Conservation (phyloP, 2,888 invertebrate species). For the Baccha elongata region DNA sequence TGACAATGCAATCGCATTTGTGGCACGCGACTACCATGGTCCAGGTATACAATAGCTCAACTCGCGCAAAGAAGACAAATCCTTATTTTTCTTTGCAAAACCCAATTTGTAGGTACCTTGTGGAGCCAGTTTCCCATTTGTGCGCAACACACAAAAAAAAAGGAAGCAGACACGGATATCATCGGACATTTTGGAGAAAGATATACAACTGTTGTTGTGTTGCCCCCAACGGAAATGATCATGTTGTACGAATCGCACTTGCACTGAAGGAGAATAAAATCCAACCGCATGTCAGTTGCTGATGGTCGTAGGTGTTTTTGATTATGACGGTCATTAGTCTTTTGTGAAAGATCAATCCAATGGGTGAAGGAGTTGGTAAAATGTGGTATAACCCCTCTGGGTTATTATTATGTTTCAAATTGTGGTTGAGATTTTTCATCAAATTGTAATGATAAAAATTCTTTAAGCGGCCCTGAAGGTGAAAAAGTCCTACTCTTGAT, state of each 20-base stretch:
- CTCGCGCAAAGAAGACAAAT: conserved; percentile 19
- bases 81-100: conserved; percentile 12
- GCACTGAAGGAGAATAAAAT: conserved; percentile 45
- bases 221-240: conserved; percentile 59
- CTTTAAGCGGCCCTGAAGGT: conserved; percentile 39
- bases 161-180: neutral
- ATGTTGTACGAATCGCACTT: neutral
- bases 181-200: conserved; percentile 30
- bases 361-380: conserved; percentile 9
- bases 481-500: conserved; percentile 23
- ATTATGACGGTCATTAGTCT: conserved; percentile 67
- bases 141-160: neutral
- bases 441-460: conserved; percentile 16
- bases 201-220: conserved; percentile 14
- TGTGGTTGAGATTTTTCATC: conserved; percentile 51
- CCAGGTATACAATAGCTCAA: conserved; percentile 18
- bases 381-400: conserved; percentile 29
- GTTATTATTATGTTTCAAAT: conserved; percentile 66
- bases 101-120: conserved; percentile 51
- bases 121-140: conserved; percentile 8
- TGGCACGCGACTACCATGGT: conserved; percentile 34
- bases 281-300: conserved; percentile 27
- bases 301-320: conserved; percentile 62
- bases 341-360: conserved; percentile 41
- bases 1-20: conserved; percentile 44